Percentiles rank a stretch among this genome's conserved stretches.
Evolutionary conservation across 2,888 invertebrate species (phyloP).

Genomic region (Eupsilia transversa): DNA sequence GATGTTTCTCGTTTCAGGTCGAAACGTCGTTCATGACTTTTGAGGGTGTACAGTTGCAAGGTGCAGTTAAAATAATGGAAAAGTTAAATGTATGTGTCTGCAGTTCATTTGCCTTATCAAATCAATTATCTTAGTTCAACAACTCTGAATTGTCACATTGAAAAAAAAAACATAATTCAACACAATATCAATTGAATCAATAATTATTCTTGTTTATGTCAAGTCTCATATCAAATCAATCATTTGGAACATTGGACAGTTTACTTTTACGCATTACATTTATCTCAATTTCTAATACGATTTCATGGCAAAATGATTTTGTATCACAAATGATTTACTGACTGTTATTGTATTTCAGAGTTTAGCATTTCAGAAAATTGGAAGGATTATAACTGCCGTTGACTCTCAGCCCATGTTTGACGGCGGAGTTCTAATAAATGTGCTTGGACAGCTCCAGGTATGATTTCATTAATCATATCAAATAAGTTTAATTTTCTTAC

Average conservation of each 20-base stretch:
- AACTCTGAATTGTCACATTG: slow-evolving; percentile 26
- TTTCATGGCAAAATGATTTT: neutral
- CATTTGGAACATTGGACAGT: slow-evolving; percentile 7
- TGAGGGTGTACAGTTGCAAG: slow-evolving; percentile 98
- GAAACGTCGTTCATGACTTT: slow-evolving; percentile 99
- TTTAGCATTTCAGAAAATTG: slow-evolving; percentile 97
- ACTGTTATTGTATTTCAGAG: slow-evolving; percentile 91
- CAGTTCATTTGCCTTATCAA: slow-evolving; percentile 46
- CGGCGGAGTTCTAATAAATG: slow-evolving; percentile 98
- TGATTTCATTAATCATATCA: neutral
- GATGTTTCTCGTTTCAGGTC: slow-evolving; percentile 90
- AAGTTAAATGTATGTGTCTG: slow-evolving; percentile 95
- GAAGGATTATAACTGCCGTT: slow-evolving; percentile 96
- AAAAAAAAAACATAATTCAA: slow-evolving; percentile 8
- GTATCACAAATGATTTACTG: neutral
- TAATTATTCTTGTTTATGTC: slow-evolving; percentile 5
- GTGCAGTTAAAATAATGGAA: slow-evolving; percentile 98
- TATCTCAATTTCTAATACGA: slow-evolving; percentile 31
- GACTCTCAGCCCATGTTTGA: slow-evolving; percentile 99
- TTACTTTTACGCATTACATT: slow-evolving; percentile 49
- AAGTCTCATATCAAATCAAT: neutral
- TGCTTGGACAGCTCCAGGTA: slow-evolving; percentile 98
- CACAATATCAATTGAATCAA: slow-evolving; percentile 21
- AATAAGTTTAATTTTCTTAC: neutral
- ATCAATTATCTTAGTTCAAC: slow-evolving; percentile 32